These are phyloP conservation scores for Orchesella flavescens DNA, from an alignment of 2,888 invertebrate genomes.

Conservation along the genomic window DNA sequence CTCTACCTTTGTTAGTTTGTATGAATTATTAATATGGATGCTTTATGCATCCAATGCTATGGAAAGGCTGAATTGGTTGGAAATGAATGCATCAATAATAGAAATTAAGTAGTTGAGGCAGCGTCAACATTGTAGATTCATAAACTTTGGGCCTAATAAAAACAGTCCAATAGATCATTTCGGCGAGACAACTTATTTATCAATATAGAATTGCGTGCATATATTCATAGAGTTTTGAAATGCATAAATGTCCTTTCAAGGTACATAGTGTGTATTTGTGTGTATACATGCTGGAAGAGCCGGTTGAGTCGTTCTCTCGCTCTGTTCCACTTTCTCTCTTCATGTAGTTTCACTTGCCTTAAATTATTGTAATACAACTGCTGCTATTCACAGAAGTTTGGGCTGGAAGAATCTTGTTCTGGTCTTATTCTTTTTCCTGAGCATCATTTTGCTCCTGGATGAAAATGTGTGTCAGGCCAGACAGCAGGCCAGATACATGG, in stretches of 20 bases:
- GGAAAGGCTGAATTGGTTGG: too few relatives aligned
- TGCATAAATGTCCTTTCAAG: slow-evolving; percentile 41
- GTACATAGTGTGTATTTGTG: too few relatives aligned
- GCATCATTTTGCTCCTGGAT: slow-evolving; percentile 54
- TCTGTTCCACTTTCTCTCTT: slow-evolving; percentile 58
- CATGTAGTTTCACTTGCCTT: slow-evolving; percentile 48
- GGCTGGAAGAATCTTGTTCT: slow-evolving; percentile 57
- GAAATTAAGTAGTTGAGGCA: too few relatives aligned
- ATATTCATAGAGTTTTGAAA: background rate
- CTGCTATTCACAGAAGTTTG: slow-evolving; percentile 38
- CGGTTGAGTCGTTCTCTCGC: slow-evolving; percentile 41
- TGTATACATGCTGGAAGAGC: slow-evolving; percentile 24
- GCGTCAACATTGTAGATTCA: too few relatives aligned
- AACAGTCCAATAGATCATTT: slow-evolving; percentile 44
- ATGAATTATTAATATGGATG: too few relatives aligned
- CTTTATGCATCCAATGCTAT: too few relatives aligned
- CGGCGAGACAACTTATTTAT: background rate
- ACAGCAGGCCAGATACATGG: slow-evolving; percentile 54
- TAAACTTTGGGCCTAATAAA: slow-evolving; percentile 38
- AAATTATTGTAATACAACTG: slow-evolving; percentile 47
- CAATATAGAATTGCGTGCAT: slow-evolving; percentile 12
- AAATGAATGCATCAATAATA: too few relatives aligned
- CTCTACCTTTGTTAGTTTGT: too few relatives aligned
- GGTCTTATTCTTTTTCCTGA: slow-evolving; percentile 54
- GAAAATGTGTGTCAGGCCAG: slow-evolving; percentile 68